A percentile compares a stretch with the other conserved stretches of the same genome.
Evolutionary conservation across 1,140 invertebrate genomes (phyloP).

Genomic region (Pseudomyrmex gracilis): DNA sequence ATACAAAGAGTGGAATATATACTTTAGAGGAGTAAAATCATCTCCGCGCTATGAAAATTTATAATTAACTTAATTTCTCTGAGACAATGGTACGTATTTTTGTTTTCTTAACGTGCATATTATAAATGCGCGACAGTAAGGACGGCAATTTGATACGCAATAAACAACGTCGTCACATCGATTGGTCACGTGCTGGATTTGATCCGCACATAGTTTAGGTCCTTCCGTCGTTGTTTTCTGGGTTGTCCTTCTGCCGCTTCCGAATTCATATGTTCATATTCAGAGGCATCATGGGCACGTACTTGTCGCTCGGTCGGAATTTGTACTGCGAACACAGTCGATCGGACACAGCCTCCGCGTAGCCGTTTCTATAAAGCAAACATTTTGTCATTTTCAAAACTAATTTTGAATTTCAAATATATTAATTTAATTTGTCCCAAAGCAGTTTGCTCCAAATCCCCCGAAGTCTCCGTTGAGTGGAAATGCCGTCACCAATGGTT

Average conservation of each 20-base stretch:
- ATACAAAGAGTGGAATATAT: neutral
- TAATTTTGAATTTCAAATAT: neutral
- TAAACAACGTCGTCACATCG: constrained; percentile 14
- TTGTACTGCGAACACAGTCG: constrained; percentile 87
- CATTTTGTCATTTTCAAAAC: neutral
- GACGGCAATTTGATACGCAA: constrained; percentile 50
- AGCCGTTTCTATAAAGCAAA: constrained; percentile 85
- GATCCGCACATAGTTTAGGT: no score
- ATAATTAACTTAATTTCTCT: constrained; percentile 34
- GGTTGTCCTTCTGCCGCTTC: neutral
- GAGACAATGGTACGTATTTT: neutral
- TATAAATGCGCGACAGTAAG: constrained; percentile 19
- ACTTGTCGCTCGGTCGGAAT: constrained; percentile 89
- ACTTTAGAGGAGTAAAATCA: neutral
- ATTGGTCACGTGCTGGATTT: neutral
- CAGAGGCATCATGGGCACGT: constrained; percentile 84
- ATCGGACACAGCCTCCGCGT: constrained; percentile 86
- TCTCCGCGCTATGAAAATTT: neutral
- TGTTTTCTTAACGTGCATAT: neutral
- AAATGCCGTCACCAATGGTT: neutral
- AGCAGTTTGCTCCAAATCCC: neutral
- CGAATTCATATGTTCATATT: constrained; percentile 67
- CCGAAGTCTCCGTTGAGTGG: neutral
- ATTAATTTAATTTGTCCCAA: neutral
- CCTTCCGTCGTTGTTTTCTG: neutral